Evolutionary conservation across 2,113 vertebrate species (phyloP).

Genomic region (Sialia sialis): DNA sequence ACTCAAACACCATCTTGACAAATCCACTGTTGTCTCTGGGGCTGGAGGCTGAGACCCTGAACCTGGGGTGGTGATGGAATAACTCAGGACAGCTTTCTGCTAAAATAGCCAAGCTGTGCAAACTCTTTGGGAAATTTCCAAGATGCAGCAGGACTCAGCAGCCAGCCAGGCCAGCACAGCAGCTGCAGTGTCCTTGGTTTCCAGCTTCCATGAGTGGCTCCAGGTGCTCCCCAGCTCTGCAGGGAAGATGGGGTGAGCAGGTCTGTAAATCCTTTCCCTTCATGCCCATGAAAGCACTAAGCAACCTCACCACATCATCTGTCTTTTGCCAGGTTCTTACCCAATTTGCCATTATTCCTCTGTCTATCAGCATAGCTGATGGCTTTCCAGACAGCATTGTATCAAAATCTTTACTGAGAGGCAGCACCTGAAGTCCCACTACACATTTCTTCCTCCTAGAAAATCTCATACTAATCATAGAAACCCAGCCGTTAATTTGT

Average conservation of each 20-base stretch:
- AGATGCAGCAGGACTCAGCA: not conserved
- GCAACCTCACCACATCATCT: not conserved
- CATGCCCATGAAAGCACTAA: not conserved
- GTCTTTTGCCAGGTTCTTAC: not conserved
- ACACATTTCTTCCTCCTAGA: not conserved
- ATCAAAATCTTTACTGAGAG: not conserved
- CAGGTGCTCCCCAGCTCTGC: not conserved
- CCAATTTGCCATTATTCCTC: not conserved
- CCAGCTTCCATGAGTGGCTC: not conserved
- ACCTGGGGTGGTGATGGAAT: not conserved
- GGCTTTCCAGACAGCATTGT: not conserved
- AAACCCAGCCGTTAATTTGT: not conserved
- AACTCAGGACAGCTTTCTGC: not conserved
- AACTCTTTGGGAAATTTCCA: not conserved
- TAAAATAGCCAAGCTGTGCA: not conserved
- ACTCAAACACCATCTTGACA: not conserved
- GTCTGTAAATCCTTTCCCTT: not conserved
- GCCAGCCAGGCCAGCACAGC: not conserved
- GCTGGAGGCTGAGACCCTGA: not conserved
- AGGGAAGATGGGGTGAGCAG: not conserved
- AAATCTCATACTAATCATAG: not conserved
- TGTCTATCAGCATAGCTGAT: not conserved
- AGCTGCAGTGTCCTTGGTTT: fast-evolving
- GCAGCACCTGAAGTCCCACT: not conserved
- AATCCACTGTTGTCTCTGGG: not conserved